Base-by-base conservation (phyloP, 2,113 vertebrate species). In the Columbina picui region DNA sequence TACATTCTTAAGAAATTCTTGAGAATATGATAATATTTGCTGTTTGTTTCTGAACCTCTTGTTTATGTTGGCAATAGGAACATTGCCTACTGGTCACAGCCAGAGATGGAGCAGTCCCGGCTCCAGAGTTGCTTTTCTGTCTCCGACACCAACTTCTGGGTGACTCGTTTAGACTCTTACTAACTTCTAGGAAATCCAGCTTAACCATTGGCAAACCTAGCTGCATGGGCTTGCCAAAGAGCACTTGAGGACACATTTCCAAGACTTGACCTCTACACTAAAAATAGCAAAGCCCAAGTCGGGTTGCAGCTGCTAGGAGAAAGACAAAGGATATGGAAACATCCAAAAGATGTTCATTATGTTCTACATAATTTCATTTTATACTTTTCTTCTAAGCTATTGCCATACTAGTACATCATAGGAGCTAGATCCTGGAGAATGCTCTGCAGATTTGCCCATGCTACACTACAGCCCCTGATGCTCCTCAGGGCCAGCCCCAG, bases 241-340 rank as follows among this genome's bases (percentile, higher is more conserved):
- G 88, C 83, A 89, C 69, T 82, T 68, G 76, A 94, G 92, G 96
- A 94, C 64, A 19, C 68, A 22, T 87, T 87, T 87, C 76, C 47
- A 55, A 83, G 70, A 68, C 60, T 45, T 86, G 88, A 88, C 92
- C 90, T 87, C 86, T n/a, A 30, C 73, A 6, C 64, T 74, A 90
- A 93, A 94, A 86, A 89, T 79, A 96, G 80, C 30, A 9, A 68
- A 71, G 92, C 21, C 26, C 78, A 59, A 91, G 59, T 23, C 60
- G 81, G 57, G 56, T 53, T 78, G 90, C 90, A 87, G 88, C 68
- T 83, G 79, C 67, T 86, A 38, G 56, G 3, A 77, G 43, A 61
- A 95, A 94, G 86, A 95, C 93, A 92, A 95, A 90, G 76, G 45
- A 89, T 53, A 81, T 2, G 7, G 87, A 84, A 94, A 68, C 80